Evolutionary conservation across 2,113 vertebrate genomes (phyloP).

Genomic region (Macheiramphus alcinus): DNA sequence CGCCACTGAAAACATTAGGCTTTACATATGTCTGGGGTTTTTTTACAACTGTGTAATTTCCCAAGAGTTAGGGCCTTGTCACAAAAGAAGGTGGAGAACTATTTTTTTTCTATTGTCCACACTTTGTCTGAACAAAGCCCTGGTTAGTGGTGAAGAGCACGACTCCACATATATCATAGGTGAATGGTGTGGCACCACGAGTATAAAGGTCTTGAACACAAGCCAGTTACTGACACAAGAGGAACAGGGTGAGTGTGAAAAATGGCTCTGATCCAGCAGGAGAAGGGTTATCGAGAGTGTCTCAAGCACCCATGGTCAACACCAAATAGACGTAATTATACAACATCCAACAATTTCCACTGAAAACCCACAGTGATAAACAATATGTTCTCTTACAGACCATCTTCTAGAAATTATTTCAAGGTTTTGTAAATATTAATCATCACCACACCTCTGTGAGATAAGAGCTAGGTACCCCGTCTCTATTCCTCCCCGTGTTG

Average conservation of each 20-base stretch:
- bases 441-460: not conserved
- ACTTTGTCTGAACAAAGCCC: not conserved
- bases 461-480: fast-evolving
- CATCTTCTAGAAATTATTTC: not conserved
- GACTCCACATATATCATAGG: not conserved
- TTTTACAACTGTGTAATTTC: not conserved
- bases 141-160: not conserved
- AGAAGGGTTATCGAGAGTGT: not conserved
- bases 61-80: not conserved
- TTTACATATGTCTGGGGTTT: not conserved
- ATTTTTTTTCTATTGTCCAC: not conserved
- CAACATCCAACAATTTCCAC: not conserved
- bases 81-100: not conserved
- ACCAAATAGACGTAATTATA: fast-evolving
- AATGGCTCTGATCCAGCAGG: not conserved
- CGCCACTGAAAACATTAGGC: not conserved
- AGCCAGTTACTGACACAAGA: not conserved
- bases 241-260: not conserved
- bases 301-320: not conserved
- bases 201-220: not conserved
- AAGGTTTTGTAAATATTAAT: not conserved
- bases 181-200: not conserved
- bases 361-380: not conserved
- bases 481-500: fast-evolving
- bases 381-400: not conserved